phyloP scores from a whole-genome alignment of 2,113 vertebrate species.

The Madoqua kirkii region DNA sequence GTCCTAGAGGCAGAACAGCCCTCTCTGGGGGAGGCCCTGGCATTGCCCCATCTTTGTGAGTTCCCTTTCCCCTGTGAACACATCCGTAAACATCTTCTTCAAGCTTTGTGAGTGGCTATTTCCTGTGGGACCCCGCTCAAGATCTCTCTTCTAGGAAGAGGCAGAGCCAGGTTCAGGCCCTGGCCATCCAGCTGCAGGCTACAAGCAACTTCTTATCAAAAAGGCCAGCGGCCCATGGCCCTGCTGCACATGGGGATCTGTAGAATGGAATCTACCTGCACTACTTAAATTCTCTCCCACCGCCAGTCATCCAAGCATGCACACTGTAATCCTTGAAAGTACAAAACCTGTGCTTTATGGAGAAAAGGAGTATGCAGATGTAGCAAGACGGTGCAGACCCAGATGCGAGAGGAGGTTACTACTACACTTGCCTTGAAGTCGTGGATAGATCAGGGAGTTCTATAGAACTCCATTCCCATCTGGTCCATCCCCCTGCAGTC shows the following conservation, averaged over 20 bases:
- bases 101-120: neutral
- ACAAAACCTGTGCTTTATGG: neutral
- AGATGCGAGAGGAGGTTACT: neutral
- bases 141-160: neutral
- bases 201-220: neutral
- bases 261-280: too few relatives aligned
- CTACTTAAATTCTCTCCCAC: neutral
- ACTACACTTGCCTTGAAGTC: neutral
- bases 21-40: neutral
- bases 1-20: too few relatives aligned
- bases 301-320: accelerated
- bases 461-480: neutral
- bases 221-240: neutral
- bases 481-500: neutral
- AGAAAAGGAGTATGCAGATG: neutral
- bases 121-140: neutral
- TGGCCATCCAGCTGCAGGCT: neutral
- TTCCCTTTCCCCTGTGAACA: neutral
- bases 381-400: neutral
- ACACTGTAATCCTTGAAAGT: neutral
- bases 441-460: neutral
- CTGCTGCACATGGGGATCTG: neutral
- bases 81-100: neutral
- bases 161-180: neutral
- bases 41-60: neutral